Evolutionary conservation across 1,140 invertebrate genomes (phyloP).

Genomic region (Heterodera schachtii): DNA sequence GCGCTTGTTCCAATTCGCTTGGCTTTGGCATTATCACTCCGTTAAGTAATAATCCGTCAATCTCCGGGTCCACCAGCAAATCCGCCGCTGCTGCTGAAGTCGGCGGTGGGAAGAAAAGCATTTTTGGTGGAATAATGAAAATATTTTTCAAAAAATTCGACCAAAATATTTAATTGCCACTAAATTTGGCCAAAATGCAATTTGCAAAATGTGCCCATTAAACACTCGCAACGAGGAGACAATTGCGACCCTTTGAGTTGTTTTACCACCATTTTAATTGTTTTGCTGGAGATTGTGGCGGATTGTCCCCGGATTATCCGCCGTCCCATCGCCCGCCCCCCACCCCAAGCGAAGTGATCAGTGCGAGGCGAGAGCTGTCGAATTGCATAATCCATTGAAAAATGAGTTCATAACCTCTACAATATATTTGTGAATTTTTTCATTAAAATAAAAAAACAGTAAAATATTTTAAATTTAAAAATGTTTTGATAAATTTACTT

Average conservation of each 20-base stretch:
- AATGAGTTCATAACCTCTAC: not conserved
- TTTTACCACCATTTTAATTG: not conserved
- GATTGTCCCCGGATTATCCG: not conserved
- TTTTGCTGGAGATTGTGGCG: not conserved
- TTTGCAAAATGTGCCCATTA: not conserved
- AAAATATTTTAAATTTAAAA: no score
- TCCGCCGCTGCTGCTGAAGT: not conserved
- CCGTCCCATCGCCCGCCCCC: not conserved
- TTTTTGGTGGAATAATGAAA: not conserved
- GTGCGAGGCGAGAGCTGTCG: not conserved
- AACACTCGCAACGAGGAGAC: not conserved
- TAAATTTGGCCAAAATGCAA: not conserved
- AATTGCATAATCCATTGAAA: not conserved
- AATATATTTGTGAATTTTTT: not conserved
- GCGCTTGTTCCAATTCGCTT: slow-evolving; percentile 1
- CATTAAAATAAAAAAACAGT: no score
- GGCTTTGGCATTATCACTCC: not conserved
- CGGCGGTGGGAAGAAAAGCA: slow-evolving; percentile 6
- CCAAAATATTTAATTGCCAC: no score
- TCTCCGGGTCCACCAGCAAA: not conserved
- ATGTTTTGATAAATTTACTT: not conserved
- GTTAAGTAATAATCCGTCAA: slow-evolving; percentile 12
- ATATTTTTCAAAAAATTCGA: no score
- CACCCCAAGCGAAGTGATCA: not conserved
- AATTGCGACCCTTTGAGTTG: not conserved